Conservation (phyloP, 2,888 invertebrate genomes). For the Eupithecia subfuscata region DNA sequence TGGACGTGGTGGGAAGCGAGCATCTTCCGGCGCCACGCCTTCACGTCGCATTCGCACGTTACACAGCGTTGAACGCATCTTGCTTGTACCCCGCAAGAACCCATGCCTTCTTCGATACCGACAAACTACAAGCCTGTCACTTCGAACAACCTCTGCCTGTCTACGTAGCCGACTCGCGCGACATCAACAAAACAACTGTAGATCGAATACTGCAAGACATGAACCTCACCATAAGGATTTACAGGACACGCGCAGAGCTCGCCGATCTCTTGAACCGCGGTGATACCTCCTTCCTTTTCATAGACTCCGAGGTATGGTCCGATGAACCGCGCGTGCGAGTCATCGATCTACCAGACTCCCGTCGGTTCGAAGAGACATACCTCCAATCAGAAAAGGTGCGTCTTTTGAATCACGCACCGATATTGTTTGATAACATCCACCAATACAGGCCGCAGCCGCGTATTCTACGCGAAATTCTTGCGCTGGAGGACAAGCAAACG, state of each 20-base stretch:
- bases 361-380: background rate
- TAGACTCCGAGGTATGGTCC: conserved; percentile 53
- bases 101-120: background rate
- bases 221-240: background rate
- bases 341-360: background rate
- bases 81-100: background rate
- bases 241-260: conserved; percentile 13
- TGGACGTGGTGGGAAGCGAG: conserved; percentile 9
- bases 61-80: background rate
- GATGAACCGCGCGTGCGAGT: conserved; percentile 18
- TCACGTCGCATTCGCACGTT: background rate
- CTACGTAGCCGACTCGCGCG: background rate
- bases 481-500: background rate
- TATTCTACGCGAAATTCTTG: background rate
- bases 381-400: conserved; percentile 1
- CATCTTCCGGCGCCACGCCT: background rate
- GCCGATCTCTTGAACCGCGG: conserved; percentile 13
- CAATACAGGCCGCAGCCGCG: background rate
- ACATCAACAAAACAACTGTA: background rate
- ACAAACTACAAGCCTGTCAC: background rate
- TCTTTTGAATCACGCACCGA: conserved; percentile 5
- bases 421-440: background rate
- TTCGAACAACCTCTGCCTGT: background rate
- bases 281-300: conserved; percentile 47
- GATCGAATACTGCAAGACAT: background rate